phyloP scores from a whole-genome alignment of 1,140 invertebrate genomes.

The Trachymyrmex cornetzi region DNA sequence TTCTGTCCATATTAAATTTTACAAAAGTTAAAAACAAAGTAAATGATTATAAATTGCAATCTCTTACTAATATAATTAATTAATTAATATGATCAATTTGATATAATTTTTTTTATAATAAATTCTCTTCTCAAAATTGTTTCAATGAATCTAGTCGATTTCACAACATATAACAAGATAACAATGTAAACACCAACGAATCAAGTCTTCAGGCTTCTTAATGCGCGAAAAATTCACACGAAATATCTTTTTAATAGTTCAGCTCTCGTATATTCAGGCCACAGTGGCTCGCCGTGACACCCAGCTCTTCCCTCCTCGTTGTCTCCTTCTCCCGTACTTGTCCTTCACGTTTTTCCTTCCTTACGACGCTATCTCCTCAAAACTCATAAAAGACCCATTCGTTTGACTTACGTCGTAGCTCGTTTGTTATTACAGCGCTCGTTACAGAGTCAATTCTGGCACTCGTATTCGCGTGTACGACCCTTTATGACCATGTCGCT shows the following conservation, averaged over 20 bases:
- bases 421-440: slow-evolving; percentile 79
- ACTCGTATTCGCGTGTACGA: slow-evolving; percentile 70
- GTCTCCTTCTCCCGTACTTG: neutral
- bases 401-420: slow-evolving; percentile 80
- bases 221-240: slow-evolving; percentile 63
- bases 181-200: slow-evolving; percentile 17
- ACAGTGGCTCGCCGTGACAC: slow-evolving; percentile 18
- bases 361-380: slow-evolving; percentile 68
- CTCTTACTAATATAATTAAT: neutral
- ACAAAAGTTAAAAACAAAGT: neutral
- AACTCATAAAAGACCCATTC: slow-evolving; percentile 81
- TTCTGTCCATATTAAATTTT: neutral
- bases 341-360: slow-evolving; percentile 43
- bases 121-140: neutral
- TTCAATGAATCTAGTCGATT: neutral
- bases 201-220: slow-evolving; percentile 39
- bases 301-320: slow-evolving; percentile 5
- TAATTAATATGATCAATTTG: neutral
- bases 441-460: slow-evolving; percentile 76
- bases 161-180: neutral
- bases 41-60: neutral
- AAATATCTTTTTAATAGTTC: slow-evolving; percentile 70
- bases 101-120: neutral
- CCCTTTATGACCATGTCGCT: slow-evolving; percentile 66
- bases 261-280: slow-evolving; percentile 47